Conservation (phyloP, 1,140 invertebrate genomes). For the Cherax destructor region DNA sequence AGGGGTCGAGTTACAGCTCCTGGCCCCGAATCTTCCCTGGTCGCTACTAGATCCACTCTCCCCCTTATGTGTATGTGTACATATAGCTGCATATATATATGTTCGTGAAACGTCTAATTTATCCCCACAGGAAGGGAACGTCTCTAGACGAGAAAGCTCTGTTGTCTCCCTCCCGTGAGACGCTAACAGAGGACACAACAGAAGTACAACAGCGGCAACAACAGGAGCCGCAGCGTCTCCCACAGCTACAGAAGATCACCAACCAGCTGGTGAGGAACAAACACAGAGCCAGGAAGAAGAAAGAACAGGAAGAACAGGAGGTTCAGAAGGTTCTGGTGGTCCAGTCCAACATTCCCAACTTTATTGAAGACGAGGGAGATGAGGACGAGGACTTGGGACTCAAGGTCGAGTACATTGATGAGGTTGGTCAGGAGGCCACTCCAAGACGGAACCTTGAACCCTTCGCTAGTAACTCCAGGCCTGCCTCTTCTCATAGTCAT, state of each 20-base stretch:
- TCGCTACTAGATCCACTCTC: too few species aligned
- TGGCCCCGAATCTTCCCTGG: too few species aligned
- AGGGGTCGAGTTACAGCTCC: too few species aligned
- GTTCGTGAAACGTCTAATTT: too few species aligned
- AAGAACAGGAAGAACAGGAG: slow-evolving; percentile 32
- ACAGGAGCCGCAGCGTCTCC: not conserved
- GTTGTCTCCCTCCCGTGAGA: slow-evolving; percentile 51
- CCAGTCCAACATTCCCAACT: slow-evolving; percentile 55
- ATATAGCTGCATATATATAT: too few species aligned
- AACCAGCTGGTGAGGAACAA: not conserved
- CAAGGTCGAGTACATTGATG: slow-evolving; percentile 60
- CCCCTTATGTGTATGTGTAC: too few species aligned
- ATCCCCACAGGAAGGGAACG: slow-evolving; percentile 23
- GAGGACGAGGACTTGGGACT: slow-evolving; percentile 45
- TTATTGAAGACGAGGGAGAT: slow-evolving; percentile 53
- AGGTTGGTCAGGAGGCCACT: slow-evolving; percentile 10
- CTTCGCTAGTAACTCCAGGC: slow-evolving; percentile 2
- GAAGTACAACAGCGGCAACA: slow-evolving; percentile 14
- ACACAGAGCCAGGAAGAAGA: not conserved
- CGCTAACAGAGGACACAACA: slow-evolving; percentile 36
- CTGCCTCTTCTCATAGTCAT: slow-evolving; percentile 26
- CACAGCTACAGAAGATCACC: not conserved
- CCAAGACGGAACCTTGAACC: not conserved
- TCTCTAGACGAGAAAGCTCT: slow-evolving; percentile 52
- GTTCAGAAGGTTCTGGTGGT: not conserved